Conservation (phyloP, 2,888 invertebrate species). For the Eupithecia vulgata region DNA sequence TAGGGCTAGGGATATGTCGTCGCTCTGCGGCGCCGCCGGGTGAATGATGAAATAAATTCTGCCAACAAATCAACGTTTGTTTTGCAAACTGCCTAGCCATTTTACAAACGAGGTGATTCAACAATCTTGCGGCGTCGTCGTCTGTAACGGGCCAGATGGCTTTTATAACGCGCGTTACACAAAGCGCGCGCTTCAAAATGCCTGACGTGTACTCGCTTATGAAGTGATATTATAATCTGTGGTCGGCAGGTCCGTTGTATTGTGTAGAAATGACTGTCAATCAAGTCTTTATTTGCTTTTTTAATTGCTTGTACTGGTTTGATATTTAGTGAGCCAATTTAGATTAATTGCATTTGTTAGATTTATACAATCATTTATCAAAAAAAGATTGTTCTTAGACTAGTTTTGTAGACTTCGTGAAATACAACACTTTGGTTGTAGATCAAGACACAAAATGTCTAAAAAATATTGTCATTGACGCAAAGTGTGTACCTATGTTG, state of each 20-base stretch:
- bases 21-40: too few relatives aligned
- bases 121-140: too few relatives aligned
- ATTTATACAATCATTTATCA: neutral
- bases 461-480: too few relatives aligned
- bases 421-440: too few relatives aligned
- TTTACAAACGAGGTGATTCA: too few relatives aligned
- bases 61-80: too few relatives aligned
- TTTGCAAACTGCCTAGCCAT: too few relatives aligned
- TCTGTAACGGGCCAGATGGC: neutral
- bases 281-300: constrained; percentile 12
- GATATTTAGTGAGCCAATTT: neutral
- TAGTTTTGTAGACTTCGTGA: neutral
- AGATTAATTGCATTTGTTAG: constrained; percentile 1
- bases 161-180: neutral
- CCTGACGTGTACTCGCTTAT: neutral
- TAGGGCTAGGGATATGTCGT: too few relatives aligned
- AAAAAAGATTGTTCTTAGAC: neutral
- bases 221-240: neutral
- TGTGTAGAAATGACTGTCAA: constrained; percentile 11
- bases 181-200: neutral
- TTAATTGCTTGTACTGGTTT: constrained; percentile 10
- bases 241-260: constrained; percentile 4
- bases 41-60: too few relatives aligned
- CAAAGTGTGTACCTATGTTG: too few relatives aligned
- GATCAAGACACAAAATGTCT: too few relatives aligned